Base-by-base conservation (phyloP, 2,888 invertebrate genomes). In the Pemphredon lugubris region DNA sequence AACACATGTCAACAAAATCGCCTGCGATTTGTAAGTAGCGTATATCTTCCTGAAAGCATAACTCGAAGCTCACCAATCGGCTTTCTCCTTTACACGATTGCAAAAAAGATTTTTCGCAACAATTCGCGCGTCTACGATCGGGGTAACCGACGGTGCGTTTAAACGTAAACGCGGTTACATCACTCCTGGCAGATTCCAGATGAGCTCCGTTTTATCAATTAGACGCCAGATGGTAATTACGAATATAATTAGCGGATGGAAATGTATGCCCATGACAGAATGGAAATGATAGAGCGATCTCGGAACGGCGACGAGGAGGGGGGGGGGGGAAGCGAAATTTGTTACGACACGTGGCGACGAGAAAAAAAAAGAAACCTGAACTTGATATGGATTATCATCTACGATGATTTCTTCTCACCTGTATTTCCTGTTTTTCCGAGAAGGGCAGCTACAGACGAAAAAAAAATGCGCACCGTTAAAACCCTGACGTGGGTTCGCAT, bases 381-480 rank as follows among this genome's bases (percentile, higher is more conserved):
- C 18, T 34, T 6, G 47, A 30, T 40, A 53, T 2, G 34, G 44
- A 48, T 55, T 57, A 42, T 14, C 47, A 51, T 37, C 44, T 58
- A 55, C 60, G 47, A 60, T 55, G 21, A 51, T 59, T 66, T 67
- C 57, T 72, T 85, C 90, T 90, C 90, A 90, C 90, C 90, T 90
- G 90, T 88, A 77, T 84, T 88, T 86, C 89, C 89, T 82, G 89
- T 87, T 79, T 90, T 90, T 81, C 90, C 89, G 77, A 90, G 89
- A 77, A 90, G 89, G 79, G 89, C 90, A 85, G 89, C 89, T 89
- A 83, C 54, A 81, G 75, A 79, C 68, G 79, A 63, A 78, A 84
- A n/a, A n/a, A 80, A 76, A 81, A 76, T 73, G 77, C 77, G 73
- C 69, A 80, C 39, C 23, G 75, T 83, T 83, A 84, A 83, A 72